Evolutionary conservation across 1,140 invertebrate species (phyloP).

Genomic region (Temnothorax curvispinosus): DNA sequence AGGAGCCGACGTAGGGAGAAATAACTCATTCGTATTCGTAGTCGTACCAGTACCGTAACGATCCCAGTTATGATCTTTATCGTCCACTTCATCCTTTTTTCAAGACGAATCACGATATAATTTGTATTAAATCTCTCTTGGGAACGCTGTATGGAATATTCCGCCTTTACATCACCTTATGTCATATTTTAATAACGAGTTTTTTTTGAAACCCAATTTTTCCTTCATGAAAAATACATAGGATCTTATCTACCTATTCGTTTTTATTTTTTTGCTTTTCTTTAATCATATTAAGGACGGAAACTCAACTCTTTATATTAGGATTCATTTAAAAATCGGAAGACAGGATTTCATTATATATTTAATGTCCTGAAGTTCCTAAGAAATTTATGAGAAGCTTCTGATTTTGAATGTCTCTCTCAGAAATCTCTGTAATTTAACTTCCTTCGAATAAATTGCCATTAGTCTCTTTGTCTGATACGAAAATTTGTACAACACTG

Average conservation of each 20-base stretch:
- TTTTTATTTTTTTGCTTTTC: not conserved
- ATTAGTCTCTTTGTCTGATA: not conserved
- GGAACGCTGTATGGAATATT: not conserved
- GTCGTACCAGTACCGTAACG: slow-evolving; percentile 68
- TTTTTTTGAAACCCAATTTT: not conserved
- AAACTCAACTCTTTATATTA: not conserved
- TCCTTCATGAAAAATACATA: not conserved
- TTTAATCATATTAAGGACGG: not conserved
- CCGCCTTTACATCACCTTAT: not conserved
- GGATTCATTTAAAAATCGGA: not conserved
- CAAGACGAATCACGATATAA: slow-evolving; percentile 46
- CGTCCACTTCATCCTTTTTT: slow-evolving; percentile 38
- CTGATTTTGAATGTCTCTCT: not conserved
- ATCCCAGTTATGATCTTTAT: slow-evolving; percentile 41
- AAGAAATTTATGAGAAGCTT: not conserved
- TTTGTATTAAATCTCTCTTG: slow-evolving; percentile 36
- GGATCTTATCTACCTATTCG: not conserved
- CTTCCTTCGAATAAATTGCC: not conserved
- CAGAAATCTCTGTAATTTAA: not conserved
- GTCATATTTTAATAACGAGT: slow-evolving; percentile 33
- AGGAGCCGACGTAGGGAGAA: slow-evolving; percentile 55
- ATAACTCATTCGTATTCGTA: slow-evolving; percentile 71
- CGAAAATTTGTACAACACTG: not conserved
- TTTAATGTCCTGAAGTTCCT: not conserved
- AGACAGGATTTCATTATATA: not conserved